phyloP scores from a whole-genome alignment of 2,113 vertebrate species.

The Chaetura pelagica region DNA sequence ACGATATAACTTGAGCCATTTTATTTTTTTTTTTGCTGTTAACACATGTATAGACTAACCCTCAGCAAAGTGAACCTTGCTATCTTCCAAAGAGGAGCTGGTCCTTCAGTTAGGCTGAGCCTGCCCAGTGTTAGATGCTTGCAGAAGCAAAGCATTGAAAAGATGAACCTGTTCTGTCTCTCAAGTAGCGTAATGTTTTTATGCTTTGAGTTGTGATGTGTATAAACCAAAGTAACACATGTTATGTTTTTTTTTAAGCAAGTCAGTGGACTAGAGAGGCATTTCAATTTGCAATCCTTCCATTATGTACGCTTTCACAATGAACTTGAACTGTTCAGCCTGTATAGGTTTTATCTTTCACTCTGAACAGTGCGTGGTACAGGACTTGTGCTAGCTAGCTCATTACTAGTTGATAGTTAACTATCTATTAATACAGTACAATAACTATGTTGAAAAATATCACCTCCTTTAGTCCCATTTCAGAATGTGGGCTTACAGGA shows the following conservation, averaged over 20 bases:
- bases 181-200: neutral
- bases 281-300: neutral
- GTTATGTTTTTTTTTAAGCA: neutral
- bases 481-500: neutral
- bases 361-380: neutral
- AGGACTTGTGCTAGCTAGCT: neutral
- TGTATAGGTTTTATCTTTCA: neutral
- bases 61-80: neutral
- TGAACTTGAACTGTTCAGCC: neutral
- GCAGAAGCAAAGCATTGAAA: neutral
- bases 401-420: neutral
- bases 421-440: neutral
- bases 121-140: neutral
- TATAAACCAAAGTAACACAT: neutral
- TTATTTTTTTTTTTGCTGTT: neutral
- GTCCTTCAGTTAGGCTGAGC: neutral
- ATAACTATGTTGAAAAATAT: neutral
- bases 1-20: no score
- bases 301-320: accelerated
- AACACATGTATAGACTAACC: neutral
- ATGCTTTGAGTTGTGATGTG: neutral
- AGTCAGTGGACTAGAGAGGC: neutral
- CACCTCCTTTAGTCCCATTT: neutral
- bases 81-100: neutral
- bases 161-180: neutral